Evolutionary conservation across 2,888 invertebrate genomes (phyloP).

Genomic region (Mimumesa dahlbomi): DNA sequence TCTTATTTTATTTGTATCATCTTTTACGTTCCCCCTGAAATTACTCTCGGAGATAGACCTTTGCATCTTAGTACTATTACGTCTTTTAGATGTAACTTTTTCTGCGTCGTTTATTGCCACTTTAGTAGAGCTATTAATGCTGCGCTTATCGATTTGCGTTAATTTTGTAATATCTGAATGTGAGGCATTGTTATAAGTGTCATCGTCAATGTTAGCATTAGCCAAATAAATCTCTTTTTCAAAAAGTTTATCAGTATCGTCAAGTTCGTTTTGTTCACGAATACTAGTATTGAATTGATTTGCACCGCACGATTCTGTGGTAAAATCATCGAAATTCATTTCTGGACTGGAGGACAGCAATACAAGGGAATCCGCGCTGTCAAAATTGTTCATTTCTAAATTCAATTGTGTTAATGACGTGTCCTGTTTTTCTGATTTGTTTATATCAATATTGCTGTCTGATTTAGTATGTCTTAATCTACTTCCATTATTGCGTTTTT

Average conservation of each 20-base stretch:
- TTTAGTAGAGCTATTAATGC: neutral
- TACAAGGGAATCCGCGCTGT: constrained; percentile 9
- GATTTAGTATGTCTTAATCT: constrained; percentile 21
- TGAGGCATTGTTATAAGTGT: neutral
- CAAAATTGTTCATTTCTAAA: neutral
- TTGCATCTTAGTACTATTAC: constrained; percentile 36
- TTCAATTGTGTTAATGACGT: neutral
- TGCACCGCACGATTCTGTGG: constrained; percentile 7
- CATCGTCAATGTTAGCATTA: constrained; percentile 34
- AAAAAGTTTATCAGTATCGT: constrained; percentile 18
- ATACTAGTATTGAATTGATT: neutral
- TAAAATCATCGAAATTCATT: constrained; percentile 16
- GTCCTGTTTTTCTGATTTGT: constrained; percentile 6
- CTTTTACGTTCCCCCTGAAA: constrained; percentile 18
- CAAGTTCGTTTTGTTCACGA: neutral
- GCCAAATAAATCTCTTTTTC: constrained; percentile 44
- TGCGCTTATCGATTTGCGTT: neutral
- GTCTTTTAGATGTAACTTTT: too few relatives aligned
- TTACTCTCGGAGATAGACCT: constrained; percentile 62
- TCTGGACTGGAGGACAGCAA: constrained; percentile 45
- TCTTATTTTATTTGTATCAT: constrained; percentile 2
- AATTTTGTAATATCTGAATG: neutral
- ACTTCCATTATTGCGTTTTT: too few relatives aligned
- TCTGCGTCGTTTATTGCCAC: too few relatives aligned
- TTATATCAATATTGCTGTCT: constrained; percentile 13